A percentile compares a stretch with the other conserved stretches of the same genome.
phyloP scores from a whole-genome alignment of 2,888 invertebrate genomes.

The Hyalella azteca region DNA sequence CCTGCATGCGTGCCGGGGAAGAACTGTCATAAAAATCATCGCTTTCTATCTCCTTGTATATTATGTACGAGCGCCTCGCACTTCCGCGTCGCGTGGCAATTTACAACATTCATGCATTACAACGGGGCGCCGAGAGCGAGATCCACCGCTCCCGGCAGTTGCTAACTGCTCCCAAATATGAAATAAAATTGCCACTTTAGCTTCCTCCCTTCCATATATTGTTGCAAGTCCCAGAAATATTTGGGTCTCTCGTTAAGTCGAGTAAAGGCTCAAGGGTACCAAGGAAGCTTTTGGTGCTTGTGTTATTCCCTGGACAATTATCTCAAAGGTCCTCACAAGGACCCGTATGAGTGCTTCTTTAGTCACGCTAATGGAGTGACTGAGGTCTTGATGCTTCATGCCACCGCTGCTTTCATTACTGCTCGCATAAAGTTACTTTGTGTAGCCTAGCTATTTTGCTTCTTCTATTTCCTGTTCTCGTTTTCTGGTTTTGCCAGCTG shows the following conservation, averaged over 20 bases:
- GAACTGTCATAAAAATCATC: not conserved
- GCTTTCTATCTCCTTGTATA: constrained; percentile 11
- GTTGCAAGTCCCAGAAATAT: constrained; percentile 15
- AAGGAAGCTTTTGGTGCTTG: not conserved
- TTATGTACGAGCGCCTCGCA: not conserved
- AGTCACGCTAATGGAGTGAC: constrained; percentile 27
- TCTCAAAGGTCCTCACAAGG: not conserved
- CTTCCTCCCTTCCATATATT: constrained; percentile 15
- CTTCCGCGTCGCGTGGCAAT: not conserved
- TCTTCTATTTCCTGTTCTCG: too few relatives aligned
- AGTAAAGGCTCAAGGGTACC: not conserved
- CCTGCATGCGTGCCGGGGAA: too few relatives aligned
- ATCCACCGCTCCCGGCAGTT: constrained; percentile 7
- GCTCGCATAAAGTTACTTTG: not conserved
- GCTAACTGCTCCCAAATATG: constrained; percentile 35
- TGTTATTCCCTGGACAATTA: constrained; percentile 6
- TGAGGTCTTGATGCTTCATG: not conserved
- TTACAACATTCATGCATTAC: constrained; percentile 34
- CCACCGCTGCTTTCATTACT: not conserved
- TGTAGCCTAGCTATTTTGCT: not conserved
- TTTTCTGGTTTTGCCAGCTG: too few relatives aligned
- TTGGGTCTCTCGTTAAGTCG: not conserved
- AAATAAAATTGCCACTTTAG: constrained; percentile 30
- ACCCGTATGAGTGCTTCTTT: not conserved
- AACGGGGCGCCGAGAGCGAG: constrained; percentile 9